Base-by-base conservation (phyloP, 2,888 invertebrate genomes). In the Celastrina argiolus region DNA sequence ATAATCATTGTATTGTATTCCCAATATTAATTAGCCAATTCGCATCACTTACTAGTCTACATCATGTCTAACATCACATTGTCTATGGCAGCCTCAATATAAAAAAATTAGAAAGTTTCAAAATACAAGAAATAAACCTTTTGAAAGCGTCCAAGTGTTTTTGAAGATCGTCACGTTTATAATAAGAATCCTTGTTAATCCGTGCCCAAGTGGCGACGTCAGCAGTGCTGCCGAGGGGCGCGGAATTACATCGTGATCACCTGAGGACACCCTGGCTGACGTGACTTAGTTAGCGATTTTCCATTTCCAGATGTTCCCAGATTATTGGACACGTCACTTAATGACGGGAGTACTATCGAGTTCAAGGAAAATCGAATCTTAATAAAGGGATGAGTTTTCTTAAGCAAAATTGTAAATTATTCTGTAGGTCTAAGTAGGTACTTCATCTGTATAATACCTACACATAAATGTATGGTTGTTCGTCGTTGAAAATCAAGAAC, bases 191-290 rank as follows among this genome's bases (percentile, higher is more conserved):
- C 67, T 71, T 69, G 70, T 74, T 67, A 70, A 74, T 73, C 69
- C 69, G 77, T 78, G 77, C 74, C 73, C 73, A 75, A 75, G 76
- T 75, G 72, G 72, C 72, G 72, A 70, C 70, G 70, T 71, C 74
- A 71, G 70, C 73, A 74, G 72, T 76, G 72, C 71, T 70, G 68
- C 68, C 72, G 72, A 72, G 72, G 59, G 59, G 75, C 74, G 75
- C 74, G 74, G 76, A 77, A 78, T 77, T 76, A 78, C 70, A 76
- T 77, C 74, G 69, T 73, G 75, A 78, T 78, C 76, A 76, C 74
- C 76, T 75, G 73, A 68, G 74, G 61, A 68, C 65, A 63, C 56
- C 65, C 69, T 73, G 71, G 68, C 69, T 70, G 67, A 70, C 75
- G 75, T 75, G 75, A 75, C 73, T 79, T 79, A 79, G 76, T 76